Evolutionary conservation across 2,888 invertebrate genomes (phyloP), one percentile per base, ranked within the genome.

Genomic region (Pinctada fucata): DNA sequence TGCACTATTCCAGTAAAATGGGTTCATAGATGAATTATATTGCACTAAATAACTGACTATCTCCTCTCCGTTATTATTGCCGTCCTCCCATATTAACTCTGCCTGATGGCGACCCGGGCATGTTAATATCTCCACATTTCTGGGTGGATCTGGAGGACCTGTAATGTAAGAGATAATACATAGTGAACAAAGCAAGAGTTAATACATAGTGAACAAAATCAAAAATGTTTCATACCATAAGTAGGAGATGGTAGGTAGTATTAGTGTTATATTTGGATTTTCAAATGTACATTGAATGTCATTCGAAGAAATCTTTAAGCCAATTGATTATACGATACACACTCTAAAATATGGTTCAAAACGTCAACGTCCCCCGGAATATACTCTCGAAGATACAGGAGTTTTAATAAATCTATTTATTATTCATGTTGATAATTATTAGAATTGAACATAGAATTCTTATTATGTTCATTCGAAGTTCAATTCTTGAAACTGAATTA

Each of bases 11-110:
- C 99, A 99, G 0, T 95, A 94, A 92, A 97, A 97, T 0, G 97
- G 97, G 47, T 97, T 96, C 92, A 98, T 98, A 75, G 95, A 96
- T 0, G 98, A 99, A 92, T 98, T 99, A 93, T 96, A 97, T 92
- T 99, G 97, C 81, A 99, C 95, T 79, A 95, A 95, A 93, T 96
- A 99, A 86, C 96, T 95, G 66, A 97, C 94, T 91, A 99, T 97
- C 10, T 97, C 96, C 0, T 98, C 96, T 83, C 98, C 95, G 93
- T 99, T 98, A 93, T 98, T 98, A 77, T 97, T 97, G 94, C 96
- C 96, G 0, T 97, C 95, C 84, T 94, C 94, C 99, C 99, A 99
- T 13, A 83, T 80, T 10, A 90, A 79, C 66, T 90, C 88, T 1
- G 84, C 87, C 13, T 86, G 75, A 69, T 88, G 94, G 5, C 87